These are phyloP conservation scores for Grus americana DNA, from an alignment of 2,113 vertebrate genomes.

Conservation along the genomic window DNA sequence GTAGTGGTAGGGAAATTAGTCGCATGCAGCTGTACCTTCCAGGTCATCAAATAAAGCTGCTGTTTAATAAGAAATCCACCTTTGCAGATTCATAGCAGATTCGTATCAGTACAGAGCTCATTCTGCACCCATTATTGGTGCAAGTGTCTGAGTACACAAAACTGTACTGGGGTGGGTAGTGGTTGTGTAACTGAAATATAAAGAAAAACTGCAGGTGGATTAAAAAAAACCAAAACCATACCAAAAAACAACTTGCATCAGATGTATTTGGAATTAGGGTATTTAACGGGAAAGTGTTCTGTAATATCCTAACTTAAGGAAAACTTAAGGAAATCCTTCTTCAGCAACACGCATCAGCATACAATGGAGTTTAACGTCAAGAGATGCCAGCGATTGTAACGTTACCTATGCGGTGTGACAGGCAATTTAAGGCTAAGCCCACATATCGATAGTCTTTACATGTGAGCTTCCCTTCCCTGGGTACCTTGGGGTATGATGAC, in stretches of 20 bases:
- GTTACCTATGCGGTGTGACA: neutral
- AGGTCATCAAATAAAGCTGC: neutral
- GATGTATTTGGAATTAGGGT: neutral
- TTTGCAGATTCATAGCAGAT: neutral
- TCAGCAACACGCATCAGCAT: neutral
- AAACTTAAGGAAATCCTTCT: neutral
- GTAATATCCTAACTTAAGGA: neutral
- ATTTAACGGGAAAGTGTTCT: neutral
- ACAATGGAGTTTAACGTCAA: neutral
- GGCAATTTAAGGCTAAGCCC: neutral
- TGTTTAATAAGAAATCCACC: neutral
- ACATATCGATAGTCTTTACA: neutral
- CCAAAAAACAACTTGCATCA: neutral
- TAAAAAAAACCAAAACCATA: neutral
- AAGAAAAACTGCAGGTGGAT: neutral
- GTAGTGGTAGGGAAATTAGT: neutral
- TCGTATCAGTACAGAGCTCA: neutral
- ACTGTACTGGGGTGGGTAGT: neutral
- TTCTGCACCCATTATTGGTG: neutral
- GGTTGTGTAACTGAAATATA: neutral
- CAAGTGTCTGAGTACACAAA: neutral
- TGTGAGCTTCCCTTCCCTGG: neutral
- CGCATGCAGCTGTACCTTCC: neutral
- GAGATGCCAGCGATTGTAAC: neutral
- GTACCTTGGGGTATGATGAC: neutral